Conservation (phyloP, 2,113 vertebrate genomes). For the Marmota monax region DNA sequence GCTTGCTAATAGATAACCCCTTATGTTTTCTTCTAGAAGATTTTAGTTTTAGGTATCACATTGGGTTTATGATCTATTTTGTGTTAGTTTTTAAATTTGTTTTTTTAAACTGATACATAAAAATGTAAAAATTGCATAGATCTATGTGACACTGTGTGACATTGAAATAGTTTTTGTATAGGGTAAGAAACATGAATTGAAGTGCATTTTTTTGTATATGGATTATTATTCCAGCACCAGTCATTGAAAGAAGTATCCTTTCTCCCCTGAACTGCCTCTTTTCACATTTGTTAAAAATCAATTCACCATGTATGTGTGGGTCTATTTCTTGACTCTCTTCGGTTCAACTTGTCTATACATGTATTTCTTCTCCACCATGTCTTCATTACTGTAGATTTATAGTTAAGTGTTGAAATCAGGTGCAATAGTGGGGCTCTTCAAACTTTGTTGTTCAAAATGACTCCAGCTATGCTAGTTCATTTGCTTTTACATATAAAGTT, state of each 20-base stretch:
- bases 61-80: not conserved
- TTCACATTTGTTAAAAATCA: not conserved
- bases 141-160: not conserved
- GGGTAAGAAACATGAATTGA: not conserved
- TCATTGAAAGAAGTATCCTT: not conserved
- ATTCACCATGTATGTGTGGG: not conserved
- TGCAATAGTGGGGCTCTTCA: not conserved
- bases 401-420: not conserved
- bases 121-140: not conserved
- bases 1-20: not conserved
- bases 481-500: slow-evolving; percentile 5
- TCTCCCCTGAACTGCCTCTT: not conserved
- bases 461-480: not conserved
- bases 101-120: not conserved
- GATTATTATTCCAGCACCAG: not conserved
- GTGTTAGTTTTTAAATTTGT: not conserved
- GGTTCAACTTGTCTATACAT: not conserved
- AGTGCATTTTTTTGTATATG: not conserved
- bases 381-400: not conserved
- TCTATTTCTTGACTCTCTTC: not conserved
- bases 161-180: not conserved
- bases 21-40: not conserved
- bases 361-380: too few relatives aligned
- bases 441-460: not conserved
- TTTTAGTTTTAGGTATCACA: not conserved